phyloP scores from a whole-genome alignment of 1,140 invertebrate genomes.

The Drosophila yakuba region DNA sequence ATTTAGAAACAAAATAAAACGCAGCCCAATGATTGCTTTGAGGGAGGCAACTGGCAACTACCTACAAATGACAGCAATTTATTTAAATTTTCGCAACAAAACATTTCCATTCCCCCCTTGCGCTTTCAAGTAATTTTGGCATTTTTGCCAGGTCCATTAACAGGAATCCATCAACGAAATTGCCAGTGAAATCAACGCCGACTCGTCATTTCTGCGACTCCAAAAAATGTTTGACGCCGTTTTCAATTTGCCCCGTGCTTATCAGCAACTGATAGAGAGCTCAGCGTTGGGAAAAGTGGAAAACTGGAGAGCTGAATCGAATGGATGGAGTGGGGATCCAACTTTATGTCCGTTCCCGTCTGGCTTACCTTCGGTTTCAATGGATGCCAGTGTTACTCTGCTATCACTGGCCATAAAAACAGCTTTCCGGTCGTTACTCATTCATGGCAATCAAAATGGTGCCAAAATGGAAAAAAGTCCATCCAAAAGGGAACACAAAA shows the following conservation, averaged over 20 bases:
- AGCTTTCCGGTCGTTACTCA: conserved; percentile 83
- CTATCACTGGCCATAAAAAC: conserved; percentile 82
- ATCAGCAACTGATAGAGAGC: conserved; percentile 60
- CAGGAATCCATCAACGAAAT: conserved; percentile 78
- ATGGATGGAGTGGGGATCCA: background rate
- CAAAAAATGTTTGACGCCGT: conserved; percentile 67
- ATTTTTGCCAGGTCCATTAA: conserved; percentile 73
- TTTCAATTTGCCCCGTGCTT: conserved; percentile 78
- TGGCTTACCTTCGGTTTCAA: conserved; percentile 59
- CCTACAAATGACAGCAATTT: conserved; percentile 77
- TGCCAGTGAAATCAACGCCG: conserved; percentile 71
- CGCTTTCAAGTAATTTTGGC: conserved; percentile 42
- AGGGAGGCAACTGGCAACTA: conserved; percentile 3
- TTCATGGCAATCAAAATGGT: conserved; percentile 82
- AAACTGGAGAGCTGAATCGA: too few relatives aligned
- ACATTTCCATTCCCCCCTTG: conserved; percentile 12
- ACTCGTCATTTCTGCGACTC: conserved; percentile 78
- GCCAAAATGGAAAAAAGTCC: conserved; percentile 78
- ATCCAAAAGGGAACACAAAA: conserved; percentile 38
- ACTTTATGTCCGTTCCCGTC: conserved; percentile 52
- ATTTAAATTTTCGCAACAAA: conserved; percentile 74
- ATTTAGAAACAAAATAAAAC: conserved; percentile 82
- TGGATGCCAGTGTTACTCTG: conserved; percentile 41
- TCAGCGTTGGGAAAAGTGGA: conserved; percentile 4
- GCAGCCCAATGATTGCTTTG: conserved; percentile 35